phyloP scores from a whole-genome alignment of 2,888 invertebrate species.

The Watsonalla cultraria region DNA sequence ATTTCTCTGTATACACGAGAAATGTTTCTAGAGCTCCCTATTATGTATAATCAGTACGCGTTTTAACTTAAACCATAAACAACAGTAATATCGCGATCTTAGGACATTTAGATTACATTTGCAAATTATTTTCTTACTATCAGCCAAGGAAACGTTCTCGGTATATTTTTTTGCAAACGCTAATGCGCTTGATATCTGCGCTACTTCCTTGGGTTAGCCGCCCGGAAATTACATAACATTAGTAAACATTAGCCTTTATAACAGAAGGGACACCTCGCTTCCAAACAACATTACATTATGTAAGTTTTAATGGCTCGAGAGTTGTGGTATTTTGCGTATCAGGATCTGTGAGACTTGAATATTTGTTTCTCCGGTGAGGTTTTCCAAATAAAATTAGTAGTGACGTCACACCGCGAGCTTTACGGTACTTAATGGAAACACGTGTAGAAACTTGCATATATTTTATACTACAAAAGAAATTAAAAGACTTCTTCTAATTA shows the following conservation, averaged over 20 bases:
- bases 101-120: slow-evolving; percentile 13
- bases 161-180: slow-evolving; percentile 42
- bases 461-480: no score
- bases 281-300: slow-evolving; percentile 1
- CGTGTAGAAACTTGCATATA: no score
- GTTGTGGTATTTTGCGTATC: neutral
- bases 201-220: slow-evolving; percentile 45
- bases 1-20: no score
- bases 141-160: slow-evolving; percentile 24
- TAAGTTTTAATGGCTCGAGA: neutral
- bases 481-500: no score
- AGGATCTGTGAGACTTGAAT: no score
- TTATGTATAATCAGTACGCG: no score
- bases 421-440: no score
- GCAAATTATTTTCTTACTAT: slow-evolving; percentile 25
- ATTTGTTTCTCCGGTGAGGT: no score
- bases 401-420: no score
- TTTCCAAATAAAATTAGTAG: no score
- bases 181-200: slow-evolving; percentile 50
- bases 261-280: slow-evolving; percentile 42
- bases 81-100: slow-evolving; percentile 4
- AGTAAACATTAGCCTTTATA: slow-evolving; percentile 59
- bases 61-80: neutral
- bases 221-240: slow-evolving; percentile 65
- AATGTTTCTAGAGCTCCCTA: no score